Percentiles rank a stretch among this genome's conserved stretches.
phyloP scores from a whole-genome alignment of 1,140 invertebrate species.

The Cherax quadricarinatus region DNA sequence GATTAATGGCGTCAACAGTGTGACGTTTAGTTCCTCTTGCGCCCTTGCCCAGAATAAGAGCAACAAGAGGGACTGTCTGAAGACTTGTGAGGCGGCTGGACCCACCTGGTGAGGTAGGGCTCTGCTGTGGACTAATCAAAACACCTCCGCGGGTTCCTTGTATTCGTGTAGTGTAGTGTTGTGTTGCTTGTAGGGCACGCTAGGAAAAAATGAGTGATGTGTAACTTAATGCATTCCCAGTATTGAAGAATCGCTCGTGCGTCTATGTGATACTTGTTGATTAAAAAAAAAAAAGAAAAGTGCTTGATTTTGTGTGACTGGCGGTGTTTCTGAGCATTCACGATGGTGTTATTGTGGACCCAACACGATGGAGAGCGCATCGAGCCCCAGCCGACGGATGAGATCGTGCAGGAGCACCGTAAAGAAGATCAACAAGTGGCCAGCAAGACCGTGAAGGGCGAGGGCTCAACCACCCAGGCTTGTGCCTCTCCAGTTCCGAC shows the following conservation, averaged over 20 bases:
- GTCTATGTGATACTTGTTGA: no score
- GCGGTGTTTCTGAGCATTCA: neutral
- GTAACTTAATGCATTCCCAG: neutral
- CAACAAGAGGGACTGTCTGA: neutral
- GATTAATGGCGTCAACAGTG: neutral
- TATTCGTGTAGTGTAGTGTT: neutral
- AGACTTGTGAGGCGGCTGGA: neutral
- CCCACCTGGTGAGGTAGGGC: neutral
- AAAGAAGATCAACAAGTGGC: neutral
- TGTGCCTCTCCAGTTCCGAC: conserved; percentile 12
- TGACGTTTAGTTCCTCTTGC: neutral
- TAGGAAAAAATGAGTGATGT: neutral
- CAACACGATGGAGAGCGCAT: conserved; percentile 58
- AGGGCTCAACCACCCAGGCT: neutral
- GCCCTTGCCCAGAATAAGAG: neutral
- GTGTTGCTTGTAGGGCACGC: neutral
- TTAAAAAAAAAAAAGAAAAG: no score
- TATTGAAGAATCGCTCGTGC: neutral
- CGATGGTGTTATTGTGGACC: conserved; percentile 61
- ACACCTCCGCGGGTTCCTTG: neutral
- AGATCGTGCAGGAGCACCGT: neutral
- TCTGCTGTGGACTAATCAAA: neutral
- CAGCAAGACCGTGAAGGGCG: neutral
- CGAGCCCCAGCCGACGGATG: conserved; percentile 59
- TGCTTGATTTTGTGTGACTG: neutral